These are phyloP conservation scores for Lycorma delicatula DNA, from an alignment of 1,140 invertebrate genomes.

Conservation along the genomic window DNA sequence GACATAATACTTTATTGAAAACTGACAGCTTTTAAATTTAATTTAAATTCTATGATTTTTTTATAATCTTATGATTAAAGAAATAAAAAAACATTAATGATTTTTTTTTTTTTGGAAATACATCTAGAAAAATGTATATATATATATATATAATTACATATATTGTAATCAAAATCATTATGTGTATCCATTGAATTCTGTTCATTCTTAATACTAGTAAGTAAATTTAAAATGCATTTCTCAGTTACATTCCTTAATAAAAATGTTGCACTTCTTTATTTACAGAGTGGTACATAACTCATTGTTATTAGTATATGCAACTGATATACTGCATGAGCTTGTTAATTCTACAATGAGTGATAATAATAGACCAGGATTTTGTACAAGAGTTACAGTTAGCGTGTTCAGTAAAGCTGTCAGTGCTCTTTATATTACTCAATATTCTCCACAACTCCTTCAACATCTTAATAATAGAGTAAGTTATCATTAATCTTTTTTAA, in stretches of 20 bases:
- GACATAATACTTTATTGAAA: no score
- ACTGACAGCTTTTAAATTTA: no score
- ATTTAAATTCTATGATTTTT: no score
- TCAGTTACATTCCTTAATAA: no score
- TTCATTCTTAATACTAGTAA: background rate
- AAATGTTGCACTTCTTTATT: slow-evolving; percentile 1
- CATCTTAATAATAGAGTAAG: slow-evolving; percentile 38
- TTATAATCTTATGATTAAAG: background rate
- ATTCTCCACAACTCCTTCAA: slow-evolving; percentile 38
- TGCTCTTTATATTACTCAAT: slow-evolving; percentile 42
- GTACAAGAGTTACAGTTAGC: slow-evolving; percentile 38
- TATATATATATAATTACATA: background rate
- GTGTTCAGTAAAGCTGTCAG: slow-evolving; percentile 39
- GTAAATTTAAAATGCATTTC: background rate
- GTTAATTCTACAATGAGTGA: slow-evolving; percentile 38
- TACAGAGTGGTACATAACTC: slow-evolving; percentile 43
- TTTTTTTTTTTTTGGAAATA: background rate
- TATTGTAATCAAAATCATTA: background rate
- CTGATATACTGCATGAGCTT: slow-evolving; percentile 40
- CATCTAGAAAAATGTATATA: background rate
- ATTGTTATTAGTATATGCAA: slow-evolving; percentile 41
- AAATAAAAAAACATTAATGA: no score
- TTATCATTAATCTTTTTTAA: background rate
- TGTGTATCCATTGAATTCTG: background rate
- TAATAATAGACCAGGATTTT: slow-evolving; percentile 37